Evolutionary conservation across 2,797 vertebrate species (phyloP), one percentile per base, ranked within the genome.

Genomic region (Hozukius guyotensis): DNA sequence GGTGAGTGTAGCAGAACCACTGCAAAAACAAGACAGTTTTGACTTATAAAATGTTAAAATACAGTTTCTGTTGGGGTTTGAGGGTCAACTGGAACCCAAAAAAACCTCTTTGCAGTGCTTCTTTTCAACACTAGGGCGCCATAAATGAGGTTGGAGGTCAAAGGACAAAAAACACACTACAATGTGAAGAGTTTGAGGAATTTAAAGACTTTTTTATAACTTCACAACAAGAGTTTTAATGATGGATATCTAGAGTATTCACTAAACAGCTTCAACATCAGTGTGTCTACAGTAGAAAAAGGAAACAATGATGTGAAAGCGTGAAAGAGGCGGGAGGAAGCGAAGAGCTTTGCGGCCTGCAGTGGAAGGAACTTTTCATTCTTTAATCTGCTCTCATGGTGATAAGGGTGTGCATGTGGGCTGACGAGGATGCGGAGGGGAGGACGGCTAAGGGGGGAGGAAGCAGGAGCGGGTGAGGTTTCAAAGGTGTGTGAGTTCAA

Each of bases 401-500:
- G 87, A 91, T 89, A 87, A 90, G 83, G 59, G 12, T 25, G 16
- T 22, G 62, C 46, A 36, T 60, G 71, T 64, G 20, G 36, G 57
- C 72, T 90, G 81, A 86, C 5, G 24, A 42, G 84, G 81, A 65
- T 36, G 76, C 81, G 79, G 80, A 83, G 61, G 86, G 34, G 84
- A 71, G 72, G 68, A 74, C 73, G 59, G 78, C 55, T 68, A 38
- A 68, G 79, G 75, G 82, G 75, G 82, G 91, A 91, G 90, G 91
- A 92, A 92, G 87, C 83, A 71, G 73, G 89, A 86, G 74, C 20
- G 80, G 76, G 87, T 85, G 87, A 89, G 79, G 89, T 91, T 92
- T 89, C 64, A 87, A 88, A 90, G 88, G 87, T 93, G 86, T 83
- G 76, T 77, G 85, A 80, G 82, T 60, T 13, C 36, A 87, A 92